Conservation (phyloP, 2,888 invertebrate genomes). For the Sinodicranocentrus sp. region DNA sequence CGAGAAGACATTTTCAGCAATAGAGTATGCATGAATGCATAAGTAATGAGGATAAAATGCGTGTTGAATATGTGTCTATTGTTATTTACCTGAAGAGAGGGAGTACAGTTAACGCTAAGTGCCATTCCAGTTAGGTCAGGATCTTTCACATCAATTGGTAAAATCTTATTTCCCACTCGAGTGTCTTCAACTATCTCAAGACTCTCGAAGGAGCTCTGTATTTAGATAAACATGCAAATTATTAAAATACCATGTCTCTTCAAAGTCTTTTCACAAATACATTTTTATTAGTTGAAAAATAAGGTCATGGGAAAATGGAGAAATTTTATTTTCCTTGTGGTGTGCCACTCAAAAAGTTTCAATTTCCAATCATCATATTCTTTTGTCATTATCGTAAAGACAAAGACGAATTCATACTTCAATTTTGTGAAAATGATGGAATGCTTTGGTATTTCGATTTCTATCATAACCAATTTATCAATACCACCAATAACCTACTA, state of each 20-base stretch:
- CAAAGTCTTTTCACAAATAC: slow-evolving; percentile 25
- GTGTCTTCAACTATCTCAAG: slow-evolving; percentile 87
- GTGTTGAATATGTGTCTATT: neutral
- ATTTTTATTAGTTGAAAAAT: slow-evolving; percentile 10
- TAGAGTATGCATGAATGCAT: too few relatives aligned
- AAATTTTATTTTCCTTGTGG: slow-evolving; percentile 18
- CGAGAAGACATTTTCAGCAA: too few relatives aligned
- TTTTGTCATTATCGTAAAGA: too few relatives aligned
- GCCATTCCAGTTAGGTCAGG: slow-evolving; percentile 89
- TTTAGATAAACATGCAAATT: neutral
- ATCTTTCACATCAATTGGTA: slow-evolving; percentile 88
- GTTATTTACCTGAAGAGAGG: slow-evolving; percentile 78
- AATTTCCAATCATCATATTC: slow-evolving; percentile 11
- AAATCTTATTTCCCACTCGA: slow-evolving; percentile 85
- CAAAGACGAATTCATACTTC: too few relatives aligned
- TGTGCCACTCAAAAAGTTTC: neutral
- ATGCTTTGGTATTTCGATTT: too few relatives aligned
- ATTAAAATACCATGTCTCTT: neutral
- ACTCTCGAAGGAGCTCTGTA: slow-evolving; percentile 88
- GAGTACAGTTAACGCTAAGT: slow-evolving; percentile 85
- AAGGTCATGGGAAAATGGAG: slow-evolving; percentile 37
- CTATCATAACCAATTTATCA: neutral
- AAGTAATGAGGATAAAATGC: neutral
- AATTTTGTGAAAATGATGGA: too few relatives aligned
- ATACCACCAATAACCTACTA: slow-evolving; percentile 1